These are phyloP conservation scores for Caenorhabditis latens DNA, from an alignment of 1,140 invertebrate species.

Conservation along the genomic window DNA sequence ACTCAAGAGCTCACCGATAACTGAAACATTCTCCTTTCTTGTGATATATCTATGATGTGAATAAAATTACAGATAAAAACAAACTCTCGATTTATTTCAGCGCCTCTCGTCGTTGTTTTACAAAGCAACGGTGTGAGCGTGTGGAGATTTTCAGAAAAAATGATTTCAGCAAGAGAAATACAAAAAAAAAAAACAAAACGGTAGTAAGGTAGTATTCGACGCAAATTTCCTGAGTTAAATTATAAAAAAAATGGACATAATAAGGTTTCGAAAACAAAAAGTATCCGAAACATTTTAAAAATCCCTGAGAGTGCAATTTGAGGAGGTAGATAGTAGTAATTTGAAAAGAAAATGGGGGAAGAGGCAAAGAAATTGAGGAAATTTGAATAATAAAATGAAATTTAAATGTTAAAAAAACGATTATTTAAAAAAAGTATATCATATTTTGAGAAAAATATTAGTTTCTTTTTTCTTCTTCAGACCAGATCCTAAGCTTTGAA, in stretches of 20 bases:
- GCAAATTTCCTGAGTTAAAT: constrained; percentile 35
- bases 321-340: constrained; percentile 36
- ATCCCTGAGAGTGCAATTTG: constrained; percentile 53
- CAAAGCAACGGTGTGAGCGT: not conserved
- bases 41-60: not conserved
- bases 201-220: not conserved
- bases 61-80: constrained; percentile 8
- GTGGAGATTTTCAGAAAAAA: constrained; percentile 37
- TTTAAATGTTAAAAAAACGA: not conserved
- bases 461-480: too few species aligned
- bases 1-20: not conserved
- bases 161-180: constrained; percentile 5
- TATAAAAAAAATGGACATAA: not conserved
- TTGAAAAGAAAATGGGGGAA: not conserved
- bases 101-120: not conserved
- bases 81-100: constrained; percentile 52
- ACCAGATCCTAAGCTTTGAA: too few species aligned
- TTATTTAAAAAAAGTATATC: too few species aligned
- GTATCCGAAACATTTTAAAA: not conserved
- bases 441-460: too few species aligned
- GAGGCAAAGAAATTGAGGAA: not conserved
- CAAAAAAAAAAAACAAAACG: not conserved
- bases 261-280: not conserved
- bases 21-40: not conserved
- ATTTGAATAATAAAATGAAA: constrained; percentile 30